Conservation (phyloP, 2,888 invertebrate genomes). For the Nephrocerus scutellatus region DNA sequence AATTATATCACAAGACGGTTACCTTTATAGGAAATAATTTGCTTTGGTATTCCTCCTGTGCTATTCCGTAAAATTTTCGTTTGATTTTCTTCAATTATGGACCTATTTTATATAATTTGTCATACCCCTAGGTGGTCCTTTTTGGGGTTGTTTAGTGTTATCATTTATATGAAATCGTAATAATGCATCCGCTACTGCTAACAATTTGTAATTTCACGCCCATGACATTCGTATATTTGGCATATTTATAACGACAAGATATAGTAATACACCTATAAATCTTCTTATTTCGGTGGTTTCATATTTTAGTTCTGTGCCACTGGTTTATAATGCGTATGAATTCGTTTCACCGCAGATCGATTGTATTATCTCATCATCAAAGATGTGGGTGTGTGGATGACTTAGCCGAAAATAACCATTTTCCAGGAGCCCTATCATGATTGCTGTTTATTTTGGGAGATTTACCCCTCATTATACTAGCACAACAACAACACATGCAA, state of each 20-base stretch:
- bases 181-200: constrained; percentile 3
- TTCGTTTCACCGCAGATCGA: constrained; percentile 6
- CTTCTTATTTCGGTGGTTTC: constrained; percentile 2
- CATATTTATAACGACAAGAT: constrained; percentile 1
- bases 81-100: background rate
- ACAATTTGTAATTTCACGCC: constrained; percentile 4
- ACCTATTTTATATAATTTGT: constrained; percentile 1
- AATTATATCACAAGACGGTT: background rate
- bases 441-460: too few relatives aligned
- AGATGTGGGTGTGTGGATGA: constrained; percentile 3
- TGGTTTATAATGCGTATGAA: constrained; percentile 6
- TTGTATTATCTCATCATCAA: constrained; percentile 7
- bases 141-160: constrained; percentile 2
- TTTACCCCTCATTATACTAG: too few relatives aligned
- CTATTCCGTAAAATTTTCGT: background rate
- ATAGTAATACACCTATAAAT: constrained; percentile 4
- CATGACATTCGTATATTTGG: constrained; percentile 9
- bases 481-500: too few relatives aligned
- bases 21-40: constrained; percentile 18
- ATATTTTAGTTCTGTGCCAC: constrained; percentile 5
- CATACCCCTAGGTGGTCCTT: background rate
- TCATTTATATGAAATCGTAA: constrained; percentile 6
- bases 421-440: too few relatives aligned
- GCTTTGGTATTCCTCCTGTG: too few relatives aligned
- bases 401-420: background rate